phyloP scores from a whole-genome alignment of 2,888 invertebrate genomes.

The Drosophila kambysellisi region DNA sequence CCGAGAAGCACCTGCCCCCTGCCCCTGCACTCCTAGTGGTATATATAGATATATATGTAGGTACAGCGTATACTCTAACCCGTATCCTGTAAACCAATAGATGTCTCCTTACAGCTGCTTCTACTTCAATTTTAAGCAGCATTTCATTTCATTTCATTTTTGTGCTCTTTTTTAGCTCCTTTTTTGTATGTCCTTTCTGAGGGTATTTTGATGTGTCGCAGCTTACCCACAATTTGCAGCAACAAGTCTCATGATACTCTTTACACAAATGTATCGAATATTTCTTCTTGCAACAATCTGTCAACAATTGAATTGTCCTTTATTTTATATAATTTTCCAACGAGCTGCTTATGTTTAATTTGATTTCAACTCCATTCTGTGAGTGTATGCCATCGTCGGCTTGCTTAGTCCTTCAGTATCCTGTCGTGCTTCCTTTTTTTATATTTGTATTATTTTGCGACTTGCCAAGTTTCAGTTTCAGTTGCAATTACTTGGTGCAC shows the following conservation, averaged over 20 bases:
- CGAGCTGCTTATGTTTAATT: not conserved
- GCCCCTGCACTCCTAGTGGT: too few relatives aligned
- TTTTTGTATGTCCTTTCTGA: not conserved
- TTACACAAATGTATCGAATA: too few relatives aligned
- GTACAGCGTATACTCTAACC: not conserved
- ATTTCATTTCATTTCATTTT: constrained; percentile 41
- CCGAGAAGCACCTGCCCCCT: not conserved
- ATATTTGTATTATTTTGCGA: constrained; percentile 50
- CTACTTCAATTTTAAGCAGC: constrained; percentile 48
- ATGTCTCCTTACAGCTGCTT: constrained; percentile 11
- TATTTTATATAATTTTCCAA: not conserved
- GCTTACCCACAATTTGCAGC: fast-evolving
- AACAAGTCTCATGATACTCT: too few relatives aligned
- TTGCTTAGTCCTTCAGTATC: not conserved
- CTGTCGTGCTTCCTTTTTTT: not conserved
- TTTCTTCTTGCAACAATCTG: not conserved
- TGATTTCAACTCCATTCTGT: not conserved
- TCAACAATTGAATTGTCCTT: not conserved
- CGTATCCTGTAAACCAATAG: not conserved
- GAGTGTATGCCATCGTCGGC: not conserved
- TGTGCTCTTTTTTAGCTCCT: not conserved
- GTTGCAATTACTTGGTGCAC: constrained; percentile 75
- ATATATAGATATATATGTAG: not conserved
- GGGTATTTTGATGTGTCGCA: not conserved
- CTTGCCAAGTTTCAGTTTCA: constrained; percentile 76